Evolutionary conservation across 1,140 invertebrate genomes (phyloP), one percentile per base, ranked within the genome.

Genomic region (Theocolax elegans): DNA sequence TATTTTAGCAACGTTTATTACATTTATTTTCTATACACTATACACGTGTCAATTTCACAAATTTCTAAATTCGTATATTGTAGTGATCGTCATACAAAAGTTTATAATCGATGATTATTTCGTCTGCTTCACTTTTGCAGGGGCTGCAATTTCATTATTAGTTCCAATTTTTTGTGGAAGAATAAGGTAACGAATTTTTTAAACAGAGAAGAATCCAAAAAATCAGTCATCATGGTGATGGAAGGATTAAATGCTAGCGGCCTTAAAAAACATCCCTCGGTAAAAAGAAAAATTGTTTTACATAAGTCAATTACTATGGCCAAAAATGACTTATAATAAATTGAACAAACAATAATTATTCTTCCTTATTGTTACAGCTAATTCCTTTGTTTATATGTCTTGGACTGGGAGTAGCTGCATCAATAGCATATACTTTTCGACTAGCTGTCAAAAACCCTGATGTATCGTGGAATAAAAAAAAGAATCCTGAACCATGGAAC

Each of bases 401-500:
- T 56, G 91, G 85, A 3, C 74, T 87, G 42, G 94, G 93, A 60
- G 87, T 85, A 53, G 64, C 81, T 1, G 89, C 88, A 8, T 89
- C 93, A 1, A 68, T 84, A 0, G 67, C 86, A 42, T 95, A 95
- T 77, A 83, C 89, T 0, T 27, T 87, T 1, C 88, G 94, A 54
- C 83, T 95, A 38, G 94, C 93, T n/a, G 74, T 86, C 0, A 87
- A 87, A 58, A 93, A 89, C 76, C 94, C 94, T 42, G 94, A 95
- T 78, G 94, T 95, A 13, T 86, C 91, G 53, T 95, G 93, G 93
- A 89, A 88, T 73, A 88, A 87, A 48, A 89, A 87, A 49, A 81
- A 77, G 21, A 94, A 94, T 76, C 89, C 90, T 3, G 92, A 94
- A 77, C 93, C 94, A 6, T 94, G 92, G 91, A 86, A 95, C 75